Evolutionary conservation across 1,140 invertebrate species (phyloP).

Genomic region (Apis florea): DNA sequence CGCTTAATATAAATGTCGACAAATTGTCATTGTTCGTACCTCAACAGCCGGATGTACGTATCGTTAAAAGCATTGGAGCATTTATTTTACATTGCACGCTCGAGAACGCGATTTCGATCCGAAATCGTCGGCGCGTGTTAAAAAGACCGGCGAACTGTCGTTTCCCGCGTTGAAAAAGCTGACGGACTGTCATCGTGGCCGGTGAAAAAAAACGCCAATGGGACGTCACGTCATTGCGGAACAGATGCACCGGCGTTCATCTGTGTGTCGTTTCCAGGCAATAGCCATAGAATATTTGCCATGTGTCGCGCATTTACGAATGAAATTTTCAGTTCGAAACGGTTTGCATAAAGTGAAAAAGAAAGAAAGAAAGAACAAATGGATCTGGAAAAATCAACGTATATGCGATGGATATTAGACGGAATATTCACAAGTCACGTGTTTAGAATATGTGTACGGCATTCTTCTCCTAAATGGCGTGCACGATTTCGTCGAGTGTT

Average conservation of each 20-base stretch:
- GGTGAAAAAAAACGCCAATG: neutral
- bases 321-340: neutral
- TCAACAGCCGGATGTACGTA: neutral
- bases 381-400: neutral
- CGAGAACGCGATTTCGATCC: neutral
- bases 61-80: neutral
- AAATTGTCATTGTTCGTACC: no score
- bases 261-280: neutral
- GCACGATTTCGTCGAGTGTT: neutral
- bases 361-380: neutral
- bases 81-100: neutral
- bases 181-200: neutral
- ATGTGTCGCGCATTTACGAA: neutral
- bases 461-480: conserved; percentile 1
- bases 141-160: neutral
- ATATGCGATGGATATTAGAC: neutral
- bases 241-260: no score
- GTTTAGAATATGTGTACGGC: neutral
- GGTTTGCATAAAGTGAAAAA: neutral
- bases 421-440: neutral
- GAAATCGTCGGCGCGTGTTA: neutral
- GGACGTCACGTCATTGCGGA: neutral
- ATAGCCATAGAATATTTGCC: neutral
- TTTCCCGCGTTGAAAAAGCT: neutral
- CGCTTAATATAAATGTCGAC: neutral